Percentiles rank a stretch among this genome's conserved stretches.
Conservation (phyloP, 2,888 invertebrate species). For the Corbicula japonica region DNA sequence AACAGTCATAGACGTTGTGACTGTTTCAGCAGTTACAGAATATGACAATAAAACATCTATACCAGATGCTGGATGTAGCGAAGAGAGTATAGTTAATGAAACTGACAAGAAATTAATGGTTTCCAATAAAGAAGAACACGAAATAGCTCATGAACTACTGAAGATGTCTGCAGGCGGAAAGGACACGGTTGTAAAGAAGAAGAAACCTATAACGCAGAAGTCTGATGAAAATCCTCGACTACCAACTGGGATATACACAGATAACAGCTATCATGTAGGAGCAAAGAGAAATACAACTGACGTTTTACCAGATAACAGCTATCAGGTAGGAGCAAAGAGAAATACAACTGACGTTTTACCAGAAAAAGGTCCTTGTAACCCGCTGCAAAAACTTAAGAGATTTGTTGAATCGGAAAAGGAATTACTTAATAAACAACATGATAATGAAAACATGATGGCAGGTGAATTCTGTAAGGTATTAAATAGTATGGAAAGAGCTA, state of each 20-base stretch:
- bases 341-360: no score
- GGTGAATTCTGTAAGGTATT: not conserved
- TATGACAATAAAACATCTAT: not conserved
- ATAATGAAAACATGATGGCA: not conserved
- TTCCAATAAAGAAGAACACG: slow-evolving; percentile 15
- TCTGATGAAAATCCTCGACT: not conserved
- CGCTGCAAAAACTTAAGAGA: slow-evolving; percentile 6
- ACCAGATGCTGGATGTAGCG: no score
- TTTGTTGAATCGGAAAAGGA: slow-evolving; percentile 5
- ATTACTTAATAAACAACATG: not conserved
- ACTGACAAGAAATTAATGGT: not conserved
- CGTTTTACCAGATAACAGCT: not conserved
- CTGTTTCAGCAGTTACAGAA: not conserved
- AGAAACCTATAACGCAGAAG: not conserved
- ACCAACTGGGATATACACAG: not conserved
- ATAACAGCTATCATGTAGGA: not conserved
- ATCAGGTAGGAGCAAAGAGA: not conserved
- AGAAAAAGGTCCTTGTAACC: no score
- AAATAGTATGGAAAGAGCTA: not conserved
- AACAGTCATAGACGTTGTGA: not conserved
- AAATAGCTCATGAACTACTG: slow-evolving; percentile 44
- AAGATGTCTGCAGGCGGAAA: slow-evolving; percentile 39
- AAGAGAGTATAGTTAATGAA: not conserved
- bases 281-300: not conserved
- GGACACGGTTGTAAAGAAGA: not conserved